Conservation (phyloP, 2,797 vertebrate genomes). For the Macrochelys suwanniensis region DNA sequence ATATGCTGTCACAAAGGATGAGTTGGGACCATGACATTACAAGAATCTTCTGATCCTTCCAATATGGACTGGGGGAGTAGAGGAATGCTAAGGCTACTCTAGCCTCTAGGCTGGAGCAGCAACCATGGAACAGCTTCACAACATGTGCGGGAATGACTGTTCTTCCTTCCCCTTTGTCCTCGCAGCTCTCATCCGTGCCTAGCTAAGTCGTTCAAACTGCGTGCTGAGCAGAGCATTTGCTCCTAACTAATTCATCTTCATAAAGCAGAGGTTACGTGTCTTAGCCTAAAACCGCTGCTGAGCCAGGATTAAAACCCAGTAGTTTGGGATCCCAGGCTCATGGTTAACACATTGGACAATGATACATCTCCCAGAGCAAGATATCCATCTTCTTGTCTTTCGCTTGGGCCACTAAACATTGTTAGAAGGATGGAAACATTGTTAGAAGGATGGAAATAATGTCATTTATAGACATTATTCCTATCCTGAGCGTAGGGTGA, state of each 20-base stretch:
- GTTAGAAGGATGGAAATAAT: not conserved
- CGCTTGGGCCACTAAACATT: not conserved
- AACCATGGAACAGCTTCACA: not conserved
- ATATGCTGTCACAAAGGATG: not conserved
- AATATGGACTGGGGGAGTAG: not conserved
- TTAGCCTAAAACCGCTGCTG: not conserved
- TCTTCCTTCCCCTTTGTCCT: not conserved
- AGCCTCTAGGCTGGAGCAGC: not conserved
- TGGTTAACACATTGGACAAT: not conserved
- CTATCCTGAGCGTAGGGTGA: not conserved
- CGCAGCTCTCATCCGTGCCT: not conserved
- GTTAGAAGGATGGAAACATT: not conserved
- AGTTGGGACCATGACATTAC: not conserved
- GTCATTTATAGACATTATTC: not conserved
- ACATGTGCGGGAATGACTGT: not conserved
- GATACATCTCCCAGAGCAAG: not conserved
- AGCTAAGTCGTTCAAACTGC: not conserved
- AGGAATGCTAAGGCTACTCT: not conserved
- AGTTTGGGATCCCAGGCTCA: not conserved
- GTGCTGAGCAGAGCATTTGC: not conserved
- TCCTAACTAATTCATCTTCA: not conserved
- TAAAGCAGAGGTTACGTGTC: rapidly evolving
- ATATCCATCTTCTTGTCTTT: not conserved
- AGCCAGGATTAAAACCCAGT: not conserved
- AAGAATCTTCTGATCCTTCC: not conserved